Evolutionary conservation across 2,888 invertebrate genomes (phyloP).

Genomic region (Seladonia tumulorum): DNA sequence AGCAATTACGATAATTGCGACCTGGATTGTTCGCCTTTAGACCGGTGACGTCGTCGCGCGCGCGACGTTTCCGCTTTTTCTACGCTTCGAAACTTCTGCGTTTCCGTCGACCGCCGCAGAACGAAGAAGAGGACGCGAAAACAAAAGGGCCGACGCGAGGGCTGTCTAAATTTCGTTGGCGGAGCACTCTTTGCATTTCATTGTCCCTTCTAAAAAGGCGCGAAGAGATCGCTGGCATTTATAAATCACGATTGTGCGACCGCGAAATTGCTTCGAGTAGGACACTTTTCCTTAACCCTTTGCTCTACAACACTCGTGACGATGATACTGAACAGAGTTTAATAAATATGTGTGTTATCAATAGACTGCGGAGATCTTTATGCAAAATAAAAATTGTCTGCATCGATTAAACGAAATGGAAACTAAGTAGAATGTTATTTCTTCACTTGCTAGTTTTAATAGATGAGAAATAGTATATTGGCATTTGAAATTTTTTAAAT

Average conservation of each 20-base stretch:
- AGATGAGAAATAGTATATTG: too few relatives aligned
- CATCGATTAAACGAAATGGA: too few relatives aligned
- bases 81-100: not conserved
- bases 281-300: too few relatives aligned
- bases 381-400: too few relatives aligned
- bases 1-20: constrained; percentile 53
- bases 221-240: not conserved
- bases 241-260: not conserved
- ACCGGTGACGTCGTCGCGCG: constrained; percentile 15
- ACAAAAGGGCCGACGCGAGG: not conserved
- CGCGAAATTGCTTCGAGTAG: not conserved
- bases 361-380: too few relatives aligned
- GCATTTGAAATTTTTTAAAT: too few relatives aligned
- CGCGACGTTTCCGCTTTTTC: constrained; percentile 11
- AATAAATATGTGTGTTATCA: too few relatives aligned
- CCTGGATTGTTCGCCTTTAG: constrained; percentile 45
- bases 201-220: not conserved
- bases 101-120: constrained; percentile 10
- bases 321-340: too few relatives aligned
- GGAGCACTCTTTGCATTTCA: not conserved
- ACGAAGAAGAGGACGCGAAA: not conserved
- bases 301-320: too few relatives aligned
- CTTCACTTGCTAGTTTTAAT: too few relatives aligned
- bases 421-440: too few relatives aligned
- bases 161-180: not conserved